These are phyloP conservation scores for Leptinotarsa tumamoca DNA, from an alignment of 2,888 invertebrate species.

Conservation along the genomic window DNA sequence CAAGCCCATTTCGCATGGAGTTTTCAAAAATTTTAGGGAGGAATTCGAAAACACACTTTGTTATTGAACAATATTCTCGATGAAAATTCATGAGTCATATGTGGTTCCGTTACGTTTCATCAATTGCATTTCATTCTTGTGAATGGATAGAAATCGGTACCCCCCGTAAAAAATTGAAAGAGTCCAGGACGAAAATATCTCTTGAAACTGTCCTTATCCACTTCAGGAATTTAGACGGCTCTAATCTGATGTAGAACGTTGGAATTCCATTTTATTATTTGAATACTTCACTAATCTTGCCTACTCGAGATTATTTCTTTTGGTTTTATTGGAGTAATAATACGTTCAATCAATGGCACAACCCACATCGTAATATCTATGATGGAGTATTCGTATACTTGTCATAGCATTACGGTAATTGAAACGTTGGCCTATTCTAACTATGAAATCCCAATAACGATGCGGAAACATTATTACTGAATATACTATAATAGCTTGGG, in stretches of 20 bases:
- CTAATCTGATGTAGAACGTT: background rate
- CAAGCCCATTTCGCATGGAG: too few relatives aligned
- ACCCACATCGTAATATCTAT: conserved; percentile 9
- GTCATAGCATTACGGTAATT: conserved; percentile 2
- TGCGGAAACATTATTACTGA: background rate
- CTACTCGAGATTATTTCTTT: background rate
- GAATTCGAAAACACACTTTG: too few relatives aligned
- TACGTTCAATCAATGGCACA: background rate
- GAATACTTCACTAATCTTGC: background rate
- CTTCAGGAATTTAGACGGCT: too few relatives aligned
- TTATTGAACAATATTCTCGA: too few relatives aligned
- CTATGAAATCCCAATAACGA: background rate
- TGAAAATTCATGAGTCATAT: too few relatives aligned
- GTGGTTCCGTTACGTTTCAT: too few relatives aligned
- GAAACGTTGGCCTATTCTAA: background rate
- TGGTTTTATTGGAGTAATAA: background rate
- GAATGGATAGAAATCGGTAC: too few relatives aligned
- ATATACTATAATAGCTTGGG: background rate
- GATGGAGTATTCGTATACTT: background rate
- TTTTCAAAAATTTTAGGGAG: too few relatives aligned
- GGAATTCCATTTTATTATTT: background rate
- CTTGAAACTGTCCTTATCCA: too few relatives aligned
- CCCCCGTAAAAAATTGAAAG: too few relatives aligned
- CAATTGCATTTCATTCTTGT: too few relatives aligned
- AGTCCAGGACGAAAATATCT: too few relatives aligned